Evolutionary conservation across 2,888 invertebrate genomes (phyloP), one percentile per base, ranked within the genome.

Genomic region (Thymelicus lineola): DNA sequence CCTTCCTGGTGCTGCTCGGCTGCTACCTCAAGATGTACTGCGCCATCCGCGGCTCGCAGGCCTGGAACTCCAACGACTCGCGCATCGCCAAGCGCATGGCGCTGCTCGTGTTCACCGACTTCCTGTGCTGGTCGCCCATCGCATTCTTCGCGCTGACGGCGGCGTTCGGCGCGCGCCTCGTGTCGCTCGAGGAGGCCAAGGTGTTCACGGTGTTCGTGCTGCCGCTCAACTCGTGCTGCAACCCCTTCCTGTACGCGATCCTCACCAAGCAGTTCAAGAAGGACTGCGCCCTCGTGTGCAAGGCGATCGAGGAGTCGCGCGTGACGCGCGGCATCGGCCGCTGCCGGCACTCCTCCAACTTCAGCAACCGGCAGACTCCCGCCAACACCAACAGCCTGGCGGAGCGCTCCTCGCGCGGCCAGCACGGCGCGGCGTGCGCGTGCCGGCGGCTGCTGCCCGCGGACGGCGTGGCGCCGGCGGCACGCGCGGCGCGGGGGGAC

Each of bases 11-110:
- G 71, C 95, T 99, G 66, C 98, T 99, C 96, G 97, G 98, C 67
- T 99, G 99, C 89, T 99, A 99, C 87, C 94, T 98, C 72, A 98
- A 98, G 90, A 99, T 99, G 98, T 99, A 99, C 92, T 98, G 98
- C 91, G 98, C 98, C 68, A 98, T 99, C 77, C 95, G 98, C n/a
- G 98, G 98, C 71, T 98, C 98, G 77, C 97, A 98, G 86, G 98
- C 98, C 0, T 99, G 99, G 99, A 99, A 99, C 88, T 98, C 98
- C 4, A 99, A 99, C 89, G 99, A 99, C 88, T 98, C 98, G 10
- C 95, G 98, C 66, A 98, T 99, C 78, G 99, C 99, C 57, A 98
- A 98, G 88, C 95, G 98, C 53, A 99, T 99, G 99, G 98, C 99
- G 0, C 91, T 99, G 57, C 94, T 99, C 70, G 99, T 99, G 3